Evolutionary conservation across 2,797 vertebrate species (phyloP).

Genomic region (Phoeniculus purpureus): DNA sequence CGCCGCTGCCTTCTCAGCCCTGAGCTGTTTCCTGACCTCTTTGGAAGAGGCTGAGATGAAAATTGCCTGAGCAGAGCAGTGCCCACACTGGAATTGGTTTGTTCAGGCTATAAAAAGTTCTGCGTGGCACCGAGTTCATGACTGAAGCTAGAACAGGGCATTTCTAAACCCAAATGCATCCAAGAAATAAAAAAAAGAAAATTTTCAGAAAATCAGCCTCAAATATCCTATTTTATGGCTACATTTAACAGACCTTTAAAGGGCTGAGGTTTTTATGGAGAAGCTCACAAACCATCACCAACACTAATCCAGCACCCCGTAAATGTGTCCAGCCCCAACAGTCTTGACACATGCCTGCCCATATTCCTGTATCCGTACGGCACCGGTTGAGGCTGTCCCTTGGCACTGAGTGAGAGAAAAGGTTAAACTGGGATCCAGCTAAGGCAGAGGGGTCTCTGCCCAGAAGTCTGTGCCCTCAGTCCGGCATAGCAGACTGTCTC

Average conservation of each 20-base stretch:
- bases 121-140: rapidly evolving
- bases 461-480: rapidly evolving
- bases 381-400: neutral
- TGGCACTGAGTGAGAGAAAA: rapidly evolving
- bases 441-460: no score
- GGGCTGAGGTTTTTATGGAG: neutral
- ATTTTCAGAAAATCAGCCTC: neutral
- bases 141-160: neutral
- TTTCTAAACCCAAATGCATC: neutral
- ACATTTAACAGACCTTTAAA: neutral
- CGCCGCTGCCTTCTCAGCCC: neutral
- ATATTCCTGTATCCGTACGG: rapidly evolving
- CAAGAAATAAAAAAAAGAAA: rapidly evolving
- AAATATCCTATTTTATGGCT: neutral
- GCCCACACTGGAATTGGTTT: neutral
- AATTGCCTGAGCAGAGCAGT: neutral
- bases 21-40: neutral
- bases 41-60: neutral
- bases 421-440: neutral
- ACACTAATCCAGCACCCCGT: rapidly evolving
- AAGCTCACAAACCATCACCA: neutral
- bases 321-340: neutral
- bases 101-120: neutral
- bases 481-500: neutral
- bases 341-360: rapidly evolving